phyloP scores from a whole-genome alignment of 2,113 vertebrate species.

The Cyprinus carpio region DNA sequence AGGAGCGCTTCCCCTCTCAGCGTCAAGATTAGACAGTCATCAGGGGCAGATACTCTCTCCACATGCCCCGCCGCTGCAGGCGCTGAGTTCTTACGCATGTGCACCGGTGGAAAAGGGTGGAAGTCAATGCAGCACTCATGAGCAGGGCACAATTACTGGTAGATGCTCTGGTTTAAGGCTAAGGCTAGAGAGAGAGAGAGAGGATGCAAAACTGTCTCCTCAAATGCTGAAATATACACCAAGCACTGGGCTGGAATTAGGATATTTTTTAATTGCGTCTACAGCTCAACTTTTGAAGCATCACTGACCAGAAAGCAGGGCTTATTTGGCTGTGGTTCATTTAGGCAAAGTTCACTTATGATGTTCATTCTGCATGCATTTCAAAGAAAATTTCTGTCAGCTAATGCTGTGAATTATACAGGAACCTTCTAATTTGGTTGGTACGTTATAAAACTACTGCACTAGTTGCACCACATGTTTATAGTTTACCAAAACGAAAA shows the following conservation, averaged over 20 bases:
- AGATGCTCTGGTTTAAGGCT: slow-evolving; percentile 26
- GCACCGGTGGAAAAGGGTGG: background rate
- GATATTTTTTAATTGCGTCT: background rate
- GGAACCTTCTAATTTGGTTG: background rate
- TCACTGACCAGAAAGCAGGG: background rate
- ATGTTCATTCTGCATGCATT: background rate
- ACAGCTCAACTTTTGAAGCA: background rate
- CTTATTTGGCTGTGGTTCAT: background rate
- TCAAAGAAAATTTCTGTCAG: background rate
- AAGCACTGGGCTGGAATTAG: slow-evolving; percentile 13
- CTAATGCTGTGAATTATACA: background rate
- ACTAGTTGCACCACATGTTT: background rate
- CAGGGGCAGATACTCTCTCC: slow-evolving; percentile 45
- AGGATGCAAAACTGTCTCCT: slow-evolving; percentile 6
- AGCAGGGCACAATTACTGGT: slow-evolving; percentile 13
- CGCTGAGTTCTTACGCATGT: slow-evolving; percentile 6
- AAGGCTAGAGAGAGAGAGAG: slow-evolving; percentile 21
- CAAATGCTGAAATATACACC: slow-evolving; percentile 15
- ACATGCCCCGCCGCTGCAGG: slow-evolving; percentile 29
- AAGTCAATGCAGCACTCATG: background rate
- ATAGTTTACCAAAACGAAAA: background rate
- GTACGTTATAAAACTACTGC: background rate
- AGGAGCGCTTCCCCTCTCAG: slow-evolving; percentile 54
- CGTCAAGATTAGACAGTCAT: slow-evolving; percentile 61
- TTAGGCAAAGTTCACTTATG: background rate